Evolutionary conservation across 2,888 invertebrate genomes (phyloP).

Genomic region (Himalopsyche japonica): DNA sequence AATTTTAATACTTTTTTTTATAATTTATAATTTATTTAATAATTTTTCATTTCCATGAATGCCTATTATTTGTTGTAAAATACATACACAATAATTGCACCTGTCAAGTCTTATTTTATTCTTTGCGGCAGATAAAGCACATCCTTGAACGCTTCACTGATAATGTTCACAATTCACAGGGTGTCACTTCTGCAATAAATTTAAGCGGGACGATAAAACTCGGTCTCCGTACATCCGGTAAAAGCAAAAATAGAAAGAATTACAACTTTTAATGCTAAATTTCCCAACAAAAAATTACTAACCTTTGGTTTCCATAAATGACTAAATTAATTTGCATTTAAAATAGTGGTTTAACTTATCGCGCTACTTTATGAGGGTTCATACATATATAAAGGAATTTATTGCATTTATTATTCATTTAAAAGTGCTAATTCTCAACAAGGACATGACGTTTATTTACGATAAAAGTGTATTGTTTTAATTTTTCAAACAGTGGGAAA

Average conservation of each 20-base stretch:
- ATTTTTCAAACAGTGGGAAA: too few species aligned
- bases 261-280: too few species aligned
- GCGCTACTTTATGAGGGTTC: neutral
- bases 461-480: neutral
- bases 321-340: neutral
- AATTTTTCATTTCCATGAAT: neutral
- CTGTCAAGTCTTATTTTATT: constrained; percentile 2
- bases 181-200: neutral
- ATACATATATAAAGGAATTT: neutral
- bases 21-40: too few species aligned
- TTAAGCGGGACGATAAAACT: neutral
- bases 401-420: neutral
- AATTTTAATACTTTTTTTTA: too few species aligned
- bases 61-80: neutral
- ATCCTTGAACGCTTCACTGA: constrained; percentile 5
- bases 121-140: neutral
- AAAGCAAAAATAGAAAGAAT: too few species aligned
- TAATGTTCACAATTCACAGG: neutral
- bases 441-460: neutral
- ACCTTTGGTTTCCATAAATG: neutral
- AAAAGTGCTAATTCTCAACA: neutral
- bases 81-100: neutral
- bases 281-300: too few species aligned
- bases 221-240: too few species aligned
- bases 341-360: neutral